Conservation (phyloP, 2,888 invertebrate genomes). For the Hipparchia sbordonii region DNA sequence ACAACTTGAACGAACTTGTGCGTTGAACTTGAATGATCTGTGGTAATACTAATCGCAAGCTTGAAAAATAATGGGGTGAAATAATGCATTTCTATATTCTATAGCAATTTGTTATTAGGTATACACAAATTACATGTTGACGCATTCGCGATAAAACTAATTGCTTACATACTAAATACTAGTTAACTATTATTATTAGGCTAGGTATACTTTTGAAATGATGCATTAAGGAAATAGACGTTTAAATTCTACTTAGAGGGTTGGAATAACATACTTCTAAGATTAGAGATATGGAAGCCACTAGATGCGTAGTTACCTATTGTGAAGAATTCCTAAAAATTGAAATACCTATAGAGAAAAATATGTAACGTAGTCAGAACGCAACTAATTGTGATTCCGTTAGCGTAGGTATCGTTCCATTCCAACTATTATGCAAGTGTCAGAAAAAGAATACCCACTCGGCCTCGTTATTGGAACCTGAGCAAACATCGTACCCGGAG, state of each 20-base stretch:
- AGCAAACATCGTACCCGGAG: slow-evolving; percentile 14
- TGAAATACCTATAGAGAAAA: not conserved
- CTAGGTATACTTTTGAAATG: not conserved
- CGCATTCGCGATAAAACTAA: slow-evolving; percentile 2
- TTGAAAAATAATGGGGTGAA: not conserved
- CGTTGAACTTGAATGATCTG: not conserved
- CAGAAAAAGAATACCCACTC: slow-evolving; percentile 40
- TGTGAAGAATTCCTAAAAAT: not conserved
- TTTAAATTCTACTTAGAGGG: no score
- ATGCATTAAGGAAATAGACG: not conserved
- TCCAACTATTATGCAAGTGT: slow-evolving; percentile 65
- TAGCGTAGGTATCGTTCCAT: slow-evolving; percentile 44
- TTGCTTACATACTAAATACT: not conserved
- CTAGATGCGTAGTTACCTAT: no score
- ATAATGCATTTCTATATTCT: not conserved
- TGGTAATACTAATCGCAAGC: not conserved
- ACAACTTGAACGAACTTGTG: not conserved
- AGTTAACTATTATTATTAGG: no score
- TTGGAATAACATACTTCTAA: no score
- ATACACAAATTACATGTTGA: slow-evolving; percentile 13
- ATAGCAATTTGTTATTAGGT: slow-evolving; percentile 10
- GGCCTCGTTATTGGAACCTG: slow-evolving; percentile 46
- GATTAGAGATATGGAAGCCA: no score
- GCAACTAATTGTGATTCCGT: slow-evolving; percentile 58
- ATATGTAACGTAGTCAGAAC: not conserved